A percentile compares a stretch with the other conserved stretches of the same genome.
These are phyloP conservation scores for Cyprichromis sp. DNA, from an alignment of 2,113 vertebrate species.

Conservation along the genomic window DNA sequence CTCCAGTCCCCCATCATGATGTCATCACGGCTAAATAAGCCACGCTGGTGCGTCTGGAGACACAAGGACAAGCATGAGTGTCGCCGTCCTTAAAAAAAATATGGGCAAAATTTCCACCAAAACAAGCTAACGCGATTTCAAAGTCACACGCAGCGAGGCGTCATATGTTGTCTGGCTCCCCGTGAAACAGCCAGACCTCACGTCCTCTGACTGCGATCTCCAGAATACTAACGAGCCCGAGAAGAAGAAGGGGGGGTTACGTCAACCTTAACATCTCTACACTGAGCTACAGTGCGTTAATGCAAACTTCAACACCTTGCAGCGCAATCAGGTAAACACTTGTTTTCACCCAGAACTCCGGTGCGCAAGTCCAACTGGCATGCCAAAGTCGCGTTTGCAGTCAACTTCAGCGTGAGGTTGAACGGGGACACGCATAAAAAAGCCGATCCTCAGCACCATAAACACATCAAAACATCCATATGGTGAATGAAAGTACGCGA, in stretches of 20 bases:
- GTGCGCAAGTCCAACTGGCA: slow-evolving; percentile 34
- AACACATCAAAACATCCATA: slow-evolving; percentile 41
- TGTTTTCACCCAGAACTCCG: slow-evolving; percentile 32
- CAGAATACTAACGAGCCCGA: slow-evolving; percentile 64
- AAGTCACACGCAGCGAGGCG: slow-evolving; percentile 46
- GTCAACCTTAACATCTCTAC: slow-evolving; percentile 65
- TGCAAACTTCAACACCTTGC: slow-evolving; percentile 59
- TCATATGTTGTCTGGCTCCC: slow-evolving; percentile 59
- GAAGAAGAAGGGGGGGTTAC: slow-evolving; percentile 9
- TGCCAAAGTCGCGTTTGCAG: slow-evolving; percentile 41
- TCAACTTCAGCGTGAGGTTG: slow-evolving; percentile 60
- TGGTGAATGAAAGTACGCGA: slow-evolving; percentile 54
- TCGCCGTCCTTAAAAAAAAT: neutral
- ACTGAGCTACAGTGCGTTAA: slow-evolving; percentile 24
- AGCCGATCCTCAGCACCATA: neutral
- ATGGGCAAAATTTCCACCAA: neutral
- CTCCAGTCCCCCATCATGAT: slow-evolving; percentile 41
- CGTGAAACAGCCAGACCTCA: slow-evolving; percentile 61
- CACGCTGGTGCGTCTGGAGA: slow-evolving; percentile 32
- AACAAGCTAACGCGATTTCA: slow-evolving; percentile 12
- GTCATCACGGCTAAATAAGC: slow-evolving; percentile 51
- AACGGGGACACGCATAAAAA: slow-evolving; percentile 39
- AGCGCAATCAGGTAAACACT: slow-evolving; percentile 40
- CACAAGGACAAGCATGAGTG: slow-evolving; percentile 23
- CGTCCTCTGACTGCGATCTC: slow-evolving; percentile 59